Percentiles rank a stretch among this genome's conserved stretches.
Conservation (phyloP, 23 tunicate species). For the Botrylloides violaceus region DNA sequence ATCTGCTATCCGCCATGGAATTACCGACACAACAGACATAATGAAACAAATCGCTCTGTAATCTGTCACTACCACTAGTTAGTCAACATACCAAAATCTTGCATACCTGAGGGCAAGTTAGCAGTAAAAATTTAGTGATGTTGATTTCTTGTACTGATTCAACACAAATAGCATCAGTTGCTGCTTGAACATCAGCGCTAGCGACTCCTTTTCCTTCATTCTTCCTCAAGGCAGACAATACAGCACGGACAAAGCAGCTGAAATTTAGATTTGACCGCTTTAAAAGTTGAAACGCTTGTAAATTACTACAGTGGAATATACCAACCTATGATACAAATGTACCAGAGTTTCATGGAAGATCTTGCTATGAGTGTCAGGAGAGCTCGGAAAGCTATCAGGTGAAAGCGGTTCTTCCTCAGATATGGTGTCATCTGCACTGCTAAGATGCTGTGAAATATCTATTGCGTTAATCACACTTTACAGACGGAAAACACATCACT, state of each 20-base stretch:
- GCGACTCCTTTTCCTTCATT: slow-evolving; percentile 15
- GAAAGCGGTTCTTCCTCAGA: too few relatives aligned
- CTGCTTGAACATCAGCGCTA: slow-evolving; percentile 60
- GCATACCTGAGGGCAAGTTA: slow-evolving; percentile 61
- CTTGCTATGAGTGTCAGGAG: neutral
- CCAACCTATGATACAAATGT: slow-evolving; percentile 3
- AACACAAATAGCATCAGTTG: slow-evolving; percentile 44
- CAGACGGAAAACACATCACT: too few relatives aligned
- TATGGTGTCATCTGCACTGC: too few relatives aligned
- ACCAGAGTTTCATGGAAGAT: slow-evolving; percentile 10
- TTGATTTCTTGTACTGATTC: slow-evolving; percentile 88
- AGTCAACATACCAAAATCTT: too few relatives aligned
- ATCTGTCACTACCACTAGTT: too few relatives aligned
- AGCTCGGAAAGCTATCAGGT: too few relatives aligned
- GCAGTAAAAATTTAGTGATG: slow-evolving; percentile 74
- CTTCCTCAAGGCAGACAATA: slow-evolving; percentile 33
- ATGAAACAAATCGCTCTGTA: too few relatives aligned
- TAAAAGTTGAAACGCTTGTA: neutral
- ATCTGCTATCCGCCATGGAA: too few relatives aligned
- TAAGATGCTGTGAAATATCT: too few relatives aligned
- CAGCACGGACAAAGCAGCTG: slow-evolving; percentile 51
- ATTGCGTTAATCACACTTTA: too few relatives aligned
- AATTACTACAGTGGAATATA: too few relatives aligned
- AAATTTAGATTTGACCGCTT: neutral
- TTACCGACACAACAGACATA: too few relatives aligned